These are phyloP conservation scores for Seriola quinqueradiata DNA, from an alignment of 2,113 vertebrate genomes.

Conservation along the genomic window DNA sequence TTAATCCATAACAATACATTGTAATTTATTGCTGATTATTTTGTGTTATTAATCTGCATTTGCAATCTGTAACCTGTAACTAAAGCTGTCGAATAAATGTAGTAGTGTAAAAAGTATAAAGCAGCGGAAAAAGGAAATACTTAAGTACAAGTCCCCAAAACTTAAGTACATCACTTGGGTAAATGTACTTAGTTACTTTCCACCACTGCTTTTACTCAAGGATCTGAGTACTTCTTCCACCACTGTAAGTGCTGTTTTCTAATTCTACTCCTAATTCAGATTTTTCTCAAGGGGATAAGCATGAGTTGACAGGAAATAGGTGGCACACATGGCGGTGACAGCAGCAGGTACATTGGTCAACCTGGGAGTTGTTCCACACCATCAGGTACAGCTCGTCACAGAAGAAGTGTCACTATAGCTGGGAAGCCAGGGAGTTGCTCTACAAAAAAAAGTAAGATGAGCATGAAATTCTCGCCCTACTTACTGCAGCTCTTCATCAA, in stretches of 20 bases:
- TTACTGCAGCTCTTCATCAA: conserved; percentile 64
- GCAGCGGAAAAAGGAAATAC: no score
- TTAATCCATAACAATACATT: no score
- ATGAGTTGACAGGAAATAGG: conserved; percentile 51
- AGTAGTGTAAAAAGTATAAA: no score
- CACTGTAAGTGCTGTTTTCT: background rate
- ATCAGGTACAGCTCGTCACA: conserved; percentile 58
- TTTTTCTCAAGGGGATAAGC: conserved; percentile 38
- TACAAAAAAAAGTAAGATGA: conserved; percentile 60
- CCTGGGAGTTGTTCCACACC: conserved; percentile 67
- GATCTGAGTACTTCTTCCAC: background rate
- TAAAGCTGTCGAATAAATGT: no score
- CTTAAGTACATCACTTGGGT: background rate
- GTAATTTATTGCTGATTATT: no score
- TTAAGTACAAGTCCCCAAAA: background rate
- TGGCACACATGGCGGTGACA: conserved; percentile 28
- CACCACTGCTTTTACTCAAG: background rate
- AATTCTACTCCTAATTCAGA: conserved; percentile 40
- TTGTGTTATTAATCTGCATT: no score
- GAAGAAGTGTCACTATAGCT: conserved; percentile 42
- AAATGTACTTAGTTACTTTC: background rate
- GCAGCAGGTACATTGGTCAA: conserved; percentile 54
- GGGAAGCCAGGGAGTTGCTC: conserved; percentile 66
- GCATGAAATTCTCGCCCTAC: conserved; percentile 57
- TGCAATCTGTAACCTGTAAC: no score